phyloP scores from a whole-genome alignment of 1,140 invertebrate genomes.

The Cherax destructor region DNA sequence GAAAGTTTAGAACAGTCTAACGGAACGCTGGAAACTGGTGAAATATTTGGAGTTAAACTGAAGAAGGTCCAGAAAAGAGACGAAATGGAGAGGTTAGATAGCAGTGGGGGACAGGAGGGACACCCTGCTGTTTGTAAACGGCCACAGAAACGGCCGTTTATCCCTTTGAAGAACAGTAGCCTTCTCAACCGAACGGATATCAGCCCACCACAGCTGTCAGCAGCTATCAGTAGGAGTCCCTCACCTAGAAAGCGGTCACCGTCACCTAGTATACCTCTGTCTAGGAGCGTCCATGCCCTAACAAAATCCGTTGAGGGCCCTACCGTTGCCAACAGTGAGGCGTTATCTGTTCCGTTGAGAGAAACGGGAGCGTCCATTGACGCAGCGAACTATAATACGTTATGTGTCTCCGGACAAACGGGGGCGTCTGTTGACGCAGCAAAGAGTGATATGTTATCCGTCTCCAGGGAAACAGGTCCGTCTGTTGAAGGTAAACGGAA shows the following conservation, averaged over 20 bases:
- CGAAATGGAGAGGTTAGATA: not conserved
- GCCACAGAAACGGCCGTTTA: constrained; percentile 21
- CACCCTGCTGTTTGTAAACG: not conserved
- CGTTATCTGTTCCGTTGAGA: not conserved
- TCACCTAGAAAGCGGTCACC: constrained; percentile 50
- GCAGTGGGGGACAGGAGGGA: not conserved
- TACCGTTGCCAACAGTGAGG: not conserved
- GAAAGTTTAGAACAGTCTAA: not conserved
- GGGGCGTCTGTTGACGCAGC: not conserved
- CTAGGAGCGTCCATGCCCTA: constrained; percentile 52
- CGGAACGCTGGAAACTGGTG: not conserved
- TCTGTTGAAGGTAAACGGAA: not conserved
- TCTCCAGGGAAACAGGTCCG: too few species aligned
- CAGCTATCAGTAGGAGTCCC: not conserved
- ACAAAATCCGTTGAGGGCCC: constrained; percentile 39
- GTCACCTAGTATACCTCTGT: constrained; percentile 47
- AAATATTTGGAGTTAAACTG: constrained; percentile 44
- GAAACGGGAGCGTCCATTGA: not conserved
- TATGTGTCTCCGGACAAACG: too few species aligned
- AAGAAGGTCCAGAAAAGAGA: constrained; percentile 23
- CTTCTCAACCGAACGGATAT: constrained; percentile 15
- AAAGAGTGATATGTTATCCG: too few species aligned
- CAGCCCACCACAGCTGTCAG: not conserved
- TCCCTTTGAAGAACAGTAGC: constrained; percentile 38
- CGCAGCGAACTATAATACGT: not conserved